These are phyloP conservation scores for Acronicta alni DNA, from an alignment of 2,888 invertebrate genomes.

Conservation along the genomic window DNA sequence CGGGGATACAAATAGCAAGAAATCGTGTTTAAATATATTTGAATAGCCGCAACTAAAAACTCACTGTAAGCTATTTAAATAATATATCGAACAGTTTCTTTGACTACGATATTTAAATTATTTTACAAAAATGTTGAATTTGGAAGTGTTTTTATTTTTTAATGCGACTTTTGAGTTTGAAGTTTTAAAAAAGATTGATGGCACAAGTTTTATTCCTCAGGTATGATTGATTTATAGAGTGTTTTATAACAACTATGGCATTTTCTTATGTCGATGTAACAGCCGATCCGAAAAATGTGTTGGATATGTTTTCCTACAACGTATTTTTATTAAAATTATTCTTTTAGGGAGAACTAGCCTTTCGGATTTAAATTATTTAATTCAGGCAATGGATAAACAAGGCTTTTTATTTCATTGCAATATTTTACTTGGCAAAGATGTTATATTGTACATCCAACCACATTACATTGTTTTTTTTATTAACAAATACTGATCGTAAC, in stretches of 20 bases:
- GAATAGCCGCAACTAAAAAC: conserved; percentile 39
- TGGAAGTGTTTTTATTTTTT: conserved; percentile 4
- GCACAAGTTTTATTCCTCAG: not conserved
- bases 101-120: conserved; percentile 8
- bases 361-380: too few species aligned
- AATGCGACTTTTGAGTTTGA: not conserved
- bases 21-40: conserved; percentile 52
- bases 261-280: too few species aligned
- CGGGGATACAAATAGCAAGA: conserved; percentile 36
- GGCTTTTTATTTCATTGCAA: too few species aligned
- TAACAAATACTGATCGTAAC: too few species aligned
- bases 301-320: not conserved
- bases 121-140: conserved; percentile 20
- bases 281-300: not conserved
- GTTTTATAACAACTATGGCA: not conserved
- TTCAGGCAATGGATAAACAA: too few species aligned
- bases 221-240: not conserved
- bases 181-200: not conserved
- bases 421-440: too few species aligned
- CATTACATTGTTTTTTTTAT: too few species aligned
- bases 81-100: conserved; percentile 39
- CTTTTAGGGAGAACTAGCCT: not conserved
- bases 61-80: conserved; percentile 13
- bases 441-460: too few species aligned
- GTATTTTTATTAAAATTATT: not conserved